A percentile compares a stretch with the other conserved stretches of the same genome.
These are phyloP conservation scores for Sternotherus odoratus DNA, from an alignment of 2,797 vertebrate species.

Conservation along the genomic window DNA sequence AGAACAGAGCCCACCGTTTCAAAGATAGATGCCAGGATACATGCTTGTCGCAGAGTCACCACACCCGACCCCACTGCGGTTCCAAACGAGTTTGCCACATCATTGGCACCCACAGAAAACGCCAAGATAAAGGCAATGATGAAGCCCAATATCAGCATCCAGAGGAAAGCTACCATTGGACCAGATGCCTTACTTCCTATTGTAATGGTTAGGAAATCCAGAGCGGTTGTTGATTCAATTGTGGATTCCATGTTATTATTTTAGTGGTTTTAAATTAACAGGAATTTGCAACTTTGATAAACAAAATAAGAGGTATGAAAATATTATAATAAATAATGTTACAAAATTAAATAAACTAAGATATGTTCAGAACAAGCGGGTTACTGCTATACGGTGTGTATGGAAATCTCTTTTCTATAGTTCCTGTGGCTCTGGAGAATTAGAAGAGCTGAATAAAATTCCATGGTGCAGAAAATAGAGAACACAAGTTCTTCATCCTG, in stretches of 20 bases:
- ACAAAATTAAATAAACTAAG: constrained; percentile 78
- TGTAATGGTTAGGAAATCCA: neutral
- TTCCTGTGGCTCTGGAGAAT: constrained; percentile 73
- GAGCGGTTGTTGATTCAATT: constrained; percentile 59
- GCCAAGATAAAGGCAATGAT: constrained; percentile 95
- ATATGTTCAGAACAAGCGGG: constrained; percentile 68
- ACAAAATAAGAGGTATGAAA: constrained; percentile 82
- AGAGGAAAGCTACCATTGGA: constrained; percentile 80
- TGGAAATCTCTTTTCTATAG: constrained; percentile 77
- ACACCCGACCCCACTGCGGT: constrained; percentile 97
- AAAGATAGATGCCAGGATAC: constrained; percentile 93
- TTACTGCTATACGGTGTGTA: constrained; percentile 83
- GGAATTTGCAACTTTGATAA: constrained; percentile 45
- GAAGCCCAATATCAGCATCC: constrained; percentile 92
- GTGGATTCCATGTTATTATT: constrained; percentile 76
- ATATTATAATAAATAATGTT: constrained; percentile 77
- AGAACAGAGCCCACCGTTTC: constrained; percentile 95
- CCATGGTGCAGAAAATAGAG: constrained; percentile 82
- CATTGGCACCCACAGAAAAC: constrained; percentile 98
- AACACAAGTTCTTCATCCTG: constrained; percentile 82
- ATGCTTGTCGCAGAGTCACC: constrained; percentile 94
- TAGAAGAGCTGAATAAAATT: constrained; percentile 57
- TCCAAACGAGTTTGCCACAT: constrained; percentile 98
- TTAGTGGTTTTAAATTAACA: constrained; percentile 10
- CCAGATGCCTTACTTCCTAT: rapidly evolving